A percentile compares a stretch with the other conserved stretches of the same genome.
Conservation (phyloP, 2,113 vertebrate species). For the Galemys pyrenaicus region DNA sequence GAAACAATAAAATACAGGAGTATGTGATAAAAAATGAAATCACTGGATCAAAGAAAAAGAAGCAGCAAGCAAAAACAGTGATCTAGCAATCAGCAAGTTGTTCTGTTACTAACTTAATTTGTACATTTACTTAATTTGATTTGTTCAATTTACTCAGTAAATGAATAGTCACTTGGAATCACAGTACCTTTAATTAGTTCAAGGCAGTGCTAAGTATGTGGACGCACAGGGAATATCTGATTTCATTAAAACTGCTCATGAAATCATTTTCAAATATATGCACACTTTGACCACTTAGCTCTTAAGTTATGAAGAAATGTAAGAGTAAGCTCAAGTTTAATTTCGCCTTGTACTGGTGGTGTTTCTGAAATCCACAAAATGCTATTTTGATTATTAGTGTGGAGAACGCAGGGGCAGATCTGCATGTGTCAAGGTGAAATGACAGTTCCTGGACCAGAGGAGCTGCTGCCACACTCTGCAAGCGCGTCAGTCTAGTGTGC, state of each 20-base stretch:
- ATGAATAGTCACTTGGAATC: constrained; percentile 73
- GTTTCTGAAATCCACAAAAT: background rate
- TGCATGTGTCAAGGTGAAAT: background rate
- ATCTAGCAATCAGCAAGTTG: constrained; percentile 57
- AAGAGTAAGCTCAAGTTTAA: constrained; percentile 30
- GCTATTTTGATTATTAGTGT: background rate
- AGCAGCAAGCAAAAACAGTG: constrained; percentile 44
- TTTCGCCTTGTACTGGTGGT: background rate
- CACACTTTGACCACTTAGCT: background rate
- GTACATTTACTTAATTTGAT: constrained; percentile 68
- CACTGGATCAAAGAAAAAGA: constrained; percentile 58
- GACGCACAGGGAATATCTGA: constrained; percentile 59
- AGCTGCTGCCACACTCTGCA: background rate
- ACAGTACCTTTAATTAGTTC: constrained; percentile 71
- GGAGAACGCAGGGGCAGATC: background rate
- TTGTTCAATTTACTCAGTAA: constrained; percentile 72
- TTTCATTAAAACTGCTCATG: constrained; percentile 61
- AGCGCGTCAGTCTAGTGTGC: background rate
- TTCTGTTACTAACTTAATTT: constrained; percentile 77
- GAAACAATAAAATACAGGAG: constrained; percentile 57
- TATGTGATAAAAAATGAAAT: constrained; percentile 54
- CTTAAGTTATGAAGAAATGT: constrained; percentile 57
- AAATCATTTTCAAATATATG: constrained; percentile 57
- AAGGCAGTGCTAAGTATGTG: constrained; percentile 58
- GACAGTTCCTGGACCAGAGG: background rate